Conservation (phyloP, 2,797 vertebrate genomes). For the Sciurus carolinensis region DNA sequence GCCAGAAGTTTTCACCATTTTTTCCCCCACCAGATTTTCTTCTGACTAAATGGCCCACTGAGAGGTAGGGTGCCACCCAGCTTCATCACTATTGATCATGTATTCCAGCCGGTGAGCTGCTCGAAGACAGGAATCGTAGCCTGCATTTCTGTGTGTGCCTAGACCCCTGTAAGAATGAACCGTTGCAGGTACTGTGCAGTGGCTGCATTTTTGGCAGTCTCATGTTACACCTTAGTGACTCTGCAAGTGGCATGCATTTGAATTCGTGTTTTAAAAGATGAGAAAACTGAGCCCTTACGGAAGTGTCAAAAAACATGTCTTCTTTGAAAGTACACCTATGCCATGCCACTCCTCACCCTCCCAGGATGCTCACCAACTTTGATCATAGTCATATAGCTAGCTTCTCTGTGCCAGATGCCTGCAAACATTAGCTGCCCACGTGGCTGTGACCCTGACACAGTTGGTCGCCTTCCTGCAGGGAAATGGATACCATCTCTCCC, state of each 20-base stretch:
- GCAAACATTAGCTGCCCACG: neutral
- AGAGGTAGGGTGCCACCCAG: neutral
- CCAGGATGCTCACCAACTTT: neutral
- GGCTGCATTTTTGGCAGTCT: neutral
- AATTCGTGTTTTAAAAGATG: conserved; percentile 48
- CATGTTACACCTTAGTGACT: conserved; percentile 20
- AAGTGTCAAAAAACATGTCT: neutral
- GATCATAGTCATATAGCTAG: conserved; percentile 11
- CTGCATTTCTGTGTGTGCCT: neutral
- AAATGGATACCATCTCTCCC: neutral
- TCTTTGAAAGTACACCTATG: conserved; percentile 11
- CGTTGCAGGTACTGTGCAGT: neutral
- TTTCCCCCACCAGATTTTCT: conserved; percentile 35
- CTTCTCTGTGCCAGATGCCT: neutral
- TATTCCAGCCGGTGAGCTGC: neutral
- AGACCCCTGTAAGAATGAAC: neutral
- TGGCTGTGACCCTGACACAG: conserved; percentile 54
- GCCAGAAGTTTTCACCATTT: neutral
- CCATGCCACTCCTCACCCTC: fast-evolving
- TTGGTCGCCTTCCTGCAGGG: conserved; percentile 51
- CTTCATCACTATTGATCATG: neutral
- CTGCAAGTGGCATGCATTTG: neutral
- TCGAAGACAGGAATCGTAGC: neutral
- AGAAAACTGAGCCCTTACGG: conserved; percentile 31
- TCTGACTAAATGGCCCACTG: neutral